Evolutionary conservation across 2,113 vertebrate genomes (phyloP).

Genomic region (Monopterus albus): DNA sequence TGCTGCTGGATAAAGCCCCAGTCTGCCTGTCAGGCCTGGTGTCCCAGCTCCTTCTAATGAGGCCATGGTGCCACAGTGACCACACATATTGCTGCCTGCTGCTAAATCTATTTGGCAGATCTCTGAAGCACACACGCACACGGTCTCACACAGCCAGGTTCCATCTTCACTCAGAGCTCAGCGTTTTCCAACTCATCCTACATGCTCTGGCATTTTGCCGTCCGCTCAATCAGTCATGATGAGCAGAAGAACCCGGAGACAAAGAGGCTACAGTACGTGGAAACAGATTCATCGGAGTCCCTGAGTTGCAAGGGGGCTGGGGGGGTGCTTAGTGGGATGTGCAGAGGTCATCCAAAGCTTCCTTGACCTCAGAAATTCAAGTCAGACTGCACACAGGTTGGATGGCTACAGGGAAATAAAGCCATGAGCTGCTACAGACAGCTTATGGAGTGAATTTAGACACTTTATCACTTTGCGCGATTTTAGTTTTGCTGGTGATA

Average conservation of each 20-base stretch:
- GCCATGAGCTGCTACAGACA: neutral
- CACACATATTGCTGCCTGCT: conserved; percentile 73
- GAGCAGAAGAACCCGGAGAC: conserved; percentile 52
- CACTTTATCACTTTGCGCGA: no score
- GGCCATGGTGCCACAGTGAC: conserved; percentile 72
- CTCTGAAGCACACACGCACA: conserved; percentile 37
- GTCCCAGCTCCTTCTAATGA: conserved; percentile 68
- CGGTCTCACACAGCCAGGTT: conserved; percentile 36
- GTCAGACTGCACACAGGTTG: neutral
- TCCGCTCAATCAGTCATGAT: conserved; percentile 59
- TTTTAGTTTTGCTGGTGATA: no score
- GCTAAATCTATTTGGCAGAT: conserved; percentile 80
- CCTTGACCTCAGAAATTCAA: neutral
- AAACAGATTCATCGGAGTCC: conserved; percentile 66
- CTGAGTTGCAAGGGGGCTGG: conserved; percentile 49
- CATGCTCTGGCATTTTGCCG: conserved; percentile 62
- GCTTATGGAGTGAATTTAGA: neutral
- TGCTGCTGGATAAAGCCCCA: conserved; percentile 54
- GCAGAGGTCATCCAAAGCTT: conserved; percentile 44
- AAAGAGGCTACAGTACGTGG: conserved; percentile 62
- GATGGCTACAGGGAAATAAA: neutral
- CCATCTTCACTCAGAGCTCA: conserved; percentile 62
- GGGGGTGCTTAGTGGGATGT: conserved; percentile 46
- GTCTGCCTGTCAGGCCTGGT: conserved; percentile 57
- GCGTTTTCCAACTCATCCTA: conserved; percentile 72